These are phyloP conservation scores for Stichopus chloronotus DNA, from an alignment of 35 echinoderm and acorn worm genomes.

Conservation along the genomic window DNA sequence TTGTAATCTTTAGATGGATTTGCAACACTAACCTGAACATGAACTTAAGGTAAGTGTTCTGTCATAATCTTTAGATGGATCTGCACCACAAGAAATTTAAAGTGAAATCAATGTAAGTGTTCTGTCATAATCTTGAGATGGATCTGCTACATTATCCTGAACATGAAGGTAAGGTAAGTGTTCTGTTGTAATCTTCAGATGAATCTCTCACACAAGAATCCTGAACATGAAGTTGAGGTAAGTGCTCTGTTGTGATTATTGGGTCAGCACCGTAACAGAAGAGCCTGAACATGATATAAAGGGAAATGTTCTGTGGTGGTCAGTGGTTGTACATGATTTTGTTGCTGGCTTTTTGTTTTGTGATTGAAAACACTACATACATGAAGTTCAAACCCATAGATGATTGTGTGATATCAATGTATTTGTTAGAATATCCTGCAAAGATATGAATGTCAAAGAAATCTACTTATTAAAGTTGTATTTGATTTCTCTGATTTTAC, in stretches of 20 bases:
- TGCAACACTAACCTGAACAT: not conserved
- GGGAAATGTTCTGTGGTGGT: not conserved
- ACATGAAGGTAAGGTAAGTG: not conserved
- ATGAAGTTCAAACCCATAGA: too few species aligned
- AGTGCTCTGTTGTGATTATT: not conserved
- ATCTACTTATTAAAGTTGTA: too few species aligned
- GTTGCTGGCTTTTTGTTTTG: too few species aligned
- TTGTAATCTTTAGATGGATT: not conserved
- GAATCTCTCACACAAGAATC: constrained; percentile 53
- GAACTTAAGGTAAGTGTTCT: not conserved
- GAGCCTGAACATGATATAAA: not conserved
- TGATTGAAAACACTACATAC: too few species aligned
- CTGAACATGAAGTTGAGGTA: constrained; percentile 68
- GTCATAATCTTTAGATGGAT: not conserved
- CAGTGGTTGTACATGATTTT: too few species aligned
- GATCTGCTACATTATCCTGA: not conserved
- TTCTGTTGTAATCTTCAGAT: not conserved
- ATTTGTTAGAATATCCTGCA: too few species aligned
- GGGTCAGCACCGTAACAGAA: too few species aligned
- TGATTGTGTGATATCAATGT: too few species aligned
- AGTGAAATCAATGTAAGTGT: constrained; percentile 60
- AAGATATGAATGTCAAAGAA: too few species aligned
- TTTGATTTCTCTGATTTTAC: too few species aligned
- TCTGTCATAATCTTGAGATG: not conserved
- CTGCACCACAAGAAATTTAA: constrained; percentile 62